Base-by-base conservation (phyloP, 2,888 invertebrate species). In the Pseudococcus jackbeardsleyi region DNA sequence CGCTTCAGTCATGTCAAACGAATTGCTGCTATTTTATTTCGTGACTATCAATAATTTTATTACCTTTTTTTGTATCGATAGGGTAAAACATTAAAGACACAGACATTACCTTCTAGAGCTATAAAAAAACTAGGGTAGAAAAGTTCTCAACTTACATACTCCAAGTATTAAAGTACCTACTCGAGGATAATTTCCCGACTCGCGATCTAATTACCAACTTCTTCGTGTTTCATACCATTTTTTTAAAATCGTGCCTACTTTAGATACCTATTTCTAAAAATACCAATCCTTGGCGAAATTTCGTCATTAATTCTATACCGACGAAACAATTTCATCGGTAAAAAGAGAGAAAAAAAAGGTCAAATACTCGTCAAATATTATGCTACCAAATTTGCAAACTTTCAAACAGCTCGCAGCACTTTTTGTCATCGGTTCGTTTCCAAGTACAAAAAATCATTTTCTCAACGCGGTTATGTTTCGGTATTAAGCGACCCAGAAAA, bases 41-140 rank as follows among this genome's bases (percentile, higher is more conserved):
- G 33, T 33, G 72, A 22, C 64, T 72, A 72, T 72, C 72, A 72
- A 72, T 72, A 72, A 72, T 72, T 72, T 72, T 72, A 72, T 72
- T 72, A 72, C 17, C 5, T 72, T 26, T 72, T 72, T 72, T 72
- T 33, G 15, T 15, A 72, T 72, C 72, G 33, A 72, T 64, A 12
- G 64, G 22, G 33, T 72, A 33, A 72, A 72, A 72, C 72, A 39
- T 72, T 33, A 72, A 72, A 72, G 72, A 72, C 22, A 7, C 19
- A 68, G 26, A 68, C 72, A 72, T 72, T 17, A 72, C 19, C 72
- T 72, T 72, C 33, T 33, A 33, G 72, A 4, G n/a, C 33, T 17
- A 72, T 33, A 72, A 72, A 64, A 22, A 64, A 64, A 22, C 19
- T 64, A n/a, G 2, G 19, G 64, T 3, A 33, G 17, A 72, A 72